Evolutionary conservation across 2,888 invertebrate species (phyloP).

Genomic region (Oxyscelio sp.): DNA sequence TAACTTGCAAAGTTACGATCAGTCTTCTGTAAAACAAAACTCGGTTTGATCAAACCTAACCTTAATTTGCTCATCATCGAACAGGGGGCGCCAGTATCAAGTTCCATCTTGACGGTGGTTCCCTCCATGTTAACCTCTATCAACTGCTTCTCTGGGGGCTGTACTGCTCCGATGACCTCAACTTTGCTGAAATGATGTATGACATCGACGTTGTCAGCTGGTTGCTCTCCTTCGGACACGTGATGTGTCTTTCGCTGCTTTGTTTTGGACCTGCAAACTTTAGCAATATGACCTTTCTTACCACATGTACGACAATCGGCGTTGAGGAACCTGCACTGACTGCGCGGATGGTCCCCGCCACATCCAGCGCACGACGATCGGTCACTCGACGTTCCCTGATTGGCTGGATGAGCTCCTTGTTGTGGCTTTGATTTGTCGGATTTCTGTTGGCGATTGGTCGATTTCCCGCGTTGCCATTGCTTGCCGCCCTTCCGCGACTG

Average conservation of each 20-base stretch:
- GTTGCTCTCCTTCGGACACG: neutral
- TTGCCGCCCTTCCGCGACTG: neutral
- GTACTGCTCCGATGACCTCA: too few species aligned
- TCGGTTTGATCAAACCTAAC: too few species aligned
- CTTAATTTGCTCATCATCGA: too few species aligned
- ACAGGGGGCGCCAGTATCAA: constrained; percentile 25
- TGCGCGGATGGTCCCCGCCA: constrained; percentile 20
- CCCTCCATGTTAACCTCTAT: too few species aligned
- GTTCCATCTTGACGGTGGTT: constrained; percentile 22
- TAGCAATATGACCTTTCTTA: neutral
- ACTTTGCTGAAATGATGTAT: neutral
- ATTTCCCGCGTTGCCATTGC: constrained; percentile 8
- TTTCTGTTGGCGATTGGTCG: neutral
- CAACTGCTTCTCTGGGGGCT: too few species aligned
- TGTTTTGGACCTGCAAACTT: neutral
- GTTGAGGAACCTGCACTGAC: neutral
- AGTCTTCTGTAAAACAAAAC: too few species aligned
- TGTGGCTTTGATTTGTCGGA: too few species aligned
- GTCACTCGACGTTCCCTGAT: neutral
- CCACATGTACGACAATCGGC: neutral
- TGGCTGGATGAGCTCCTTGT: neutral
- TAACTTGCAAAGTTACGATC: too few species aligned
- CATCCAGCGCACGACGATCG: constrained; percentile 22
- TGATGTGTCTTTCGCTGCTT: neutral
- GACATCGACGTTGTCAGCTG: neutral